These are phyloP conservation scores for Notolabrus celidotus DNA, from an alignment of 2,797 vertebrate genomes.

Conservation along the genomic window DNA sequence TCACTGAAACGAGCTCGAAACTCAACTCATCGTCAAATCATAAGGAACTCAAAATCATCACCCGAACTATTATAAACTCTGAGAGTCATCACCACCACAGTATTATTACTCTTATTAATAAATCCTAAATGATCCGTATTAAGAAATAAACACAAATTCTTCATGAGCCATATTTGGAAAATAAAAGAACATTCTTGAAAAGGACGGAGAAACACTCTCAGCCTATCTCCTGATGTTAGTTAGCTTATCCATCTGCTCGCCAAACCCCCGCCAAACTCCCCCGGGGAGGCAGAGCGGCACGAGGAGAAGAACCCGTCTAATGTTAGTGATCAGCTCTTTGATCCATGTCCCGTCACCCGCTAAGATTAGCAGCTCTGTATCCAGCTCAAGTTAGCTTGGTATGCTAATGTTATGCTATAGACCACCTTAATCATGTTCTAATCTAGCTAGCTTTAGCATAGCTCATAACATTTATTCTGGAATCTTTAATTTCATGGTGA, in stretches of 20 bases:
- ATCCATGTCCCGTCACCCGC: conserved; percentile 30
- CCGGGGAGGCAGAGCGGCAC: conserved; percentile 44
- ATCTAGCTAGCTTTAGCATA: neutral
- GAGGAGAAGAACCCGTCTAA: conserved; percentile 21
- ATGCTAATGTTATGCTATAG: neutral
- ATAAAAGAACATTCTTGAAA: conserved; percentile 32
- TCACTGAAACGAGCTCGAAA: conserved; percentile 49
- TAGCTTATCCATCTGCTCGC: conserved; percentile 14
- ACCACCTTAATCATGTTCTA: neutral
- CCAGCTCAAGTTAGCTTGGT: neutral
- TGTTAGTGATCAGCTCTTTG: conserved; percentile 62
- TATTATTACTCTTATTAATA: conserved; percentile 77
- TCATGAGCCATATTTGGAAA: conserved; percentile 50
- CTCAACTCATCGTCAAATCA: conserved; percentile 79
- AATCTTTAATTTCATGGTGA: too few relatives aligned
- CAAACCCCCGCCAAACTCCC: conserved; percentile 28
- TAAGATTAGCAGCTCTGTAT: conserved; percentile 4
- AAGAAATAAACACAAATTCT: conserved; percentile 70
- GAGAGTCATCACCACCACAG: conserved; percentile 70
- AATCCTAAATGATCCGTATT: conserved; percentile 70
- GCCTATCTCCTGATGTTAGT: conserved; percentile 19
- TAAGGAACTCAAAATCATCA: conserved; percentile 70
- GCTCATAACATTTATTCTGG: too few relatives aligned
- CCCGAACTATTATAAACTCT: conserved; percentile 71
- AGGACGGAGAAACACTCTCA: conserved; percentile 29